These are phyloP conservation scores for Gasteruption jaculator DNA, from an alignment of 2,888 invertebrate genomes.

Conservation along the genomic window DNA sequence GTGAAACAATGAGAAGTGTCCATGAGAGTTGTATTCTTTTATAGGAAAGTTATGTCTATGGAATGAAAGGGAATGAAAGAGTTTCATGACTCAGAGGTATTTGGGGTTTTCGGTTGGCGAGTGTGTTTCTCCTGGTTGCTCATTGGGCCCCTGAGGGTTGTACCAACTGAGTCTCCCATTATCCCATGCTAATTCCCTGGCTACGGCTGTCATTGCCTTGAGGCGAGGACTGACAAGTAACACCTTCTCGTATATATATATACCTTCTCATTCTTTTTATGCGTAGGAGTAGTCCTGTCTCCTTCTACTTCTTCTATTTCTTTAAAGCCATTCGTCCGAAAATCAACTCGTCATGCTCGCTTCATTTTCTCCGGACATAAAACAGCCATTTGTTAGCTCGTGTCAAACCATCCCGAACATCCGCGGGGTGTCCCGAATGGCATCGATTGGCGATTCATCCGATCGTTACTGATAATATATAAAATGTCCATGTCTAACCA, in stretches of 20 bases:
- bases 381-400: slow-evolving; percentile 51
- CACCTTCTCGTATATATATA: slow-evolving; percentile 49
- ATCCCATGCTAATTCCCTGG: slow-evolving; percentile 51
- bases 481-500: slow-evolving; percentile 24
- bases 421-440: slow-evolving; percentile 47
- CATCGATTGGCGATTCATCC: slow-evolving; percentile 51
- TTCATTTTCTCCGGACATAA: slow-evolving; percentile 51
- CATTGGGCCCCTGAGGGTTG: slow-evolving; percentile 41
- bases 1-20: too few species aligned
- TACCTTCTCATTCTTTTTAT: slow-evolving; percentile 32
- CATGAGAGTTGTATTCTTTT: too few species aligned
- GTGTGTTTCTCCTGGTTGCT: slow-evolving; percentile 34
- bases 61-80: too few species aligned
- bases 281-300: slow-evolving; percentile 33
- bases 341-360: slow-evolving; percentile 51
- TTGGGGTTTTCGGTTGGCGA: slow-evolving; percentile 25
- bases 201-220: slow-evolving; percentile 50
- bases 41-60: too few species aligned
- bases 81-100: slow-evolving; percentile 41
- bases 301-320: slow-evolving; percentile 19
- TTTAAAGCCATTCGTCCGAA: slow-evolving; percentile 29
- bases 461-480: slow-evolving; percentile 46
- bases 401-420: slow-evolving; percentile 43
- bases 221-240: slow-evolving; percentile 49
- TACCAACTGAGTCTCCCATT: slow-evolving; percentile 48